These are phyloP conservation scores for Triplophysa siluroides DNA, from an alignment of 2,113 vertebrate genomes.

Conservation along the genomic window DNA sequence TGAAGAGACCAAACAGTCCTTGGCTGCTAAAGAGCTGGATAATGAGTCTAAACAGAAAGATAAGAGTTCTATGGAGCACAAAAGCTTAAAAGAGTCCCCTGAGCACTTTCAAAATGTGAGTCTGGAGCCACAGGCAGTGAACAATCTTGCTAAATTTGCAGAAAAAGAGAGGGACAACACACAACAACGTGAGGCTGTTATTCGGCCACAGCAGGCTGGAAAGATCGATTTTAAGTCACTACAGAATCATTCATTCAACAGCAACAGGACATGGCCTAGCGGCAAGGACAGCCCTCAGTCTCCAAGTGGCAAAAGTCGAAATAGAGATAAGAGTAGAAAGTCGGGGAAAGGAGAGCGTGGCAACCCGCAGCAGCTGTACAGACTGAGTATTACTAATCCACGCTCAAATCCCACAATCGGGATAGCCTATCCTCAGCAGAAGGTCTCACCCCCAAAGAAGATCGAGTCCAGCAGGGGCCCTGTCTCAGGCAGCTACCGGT, in stretches of 20 bases:
- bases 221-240: constrained; percentile 86
- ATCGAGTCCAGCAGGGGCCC: constrained; percentile 70
- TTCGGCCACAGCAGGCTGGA: constrained; percentile 82
- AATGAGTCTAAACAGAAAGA: constrained; percentile 75
- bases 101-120: constrained; percentile 67
- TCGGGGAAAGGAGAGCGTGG: constrained; percentile 76
- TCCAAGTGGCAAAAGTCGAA: constrained; percentile 76
- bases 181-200: constrained; percentile 87
- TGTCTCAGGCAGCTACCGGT: constrained; percentile 77
- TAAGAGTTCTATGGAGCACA: constrained; percentile 77
- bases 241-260: constrained; percentile 75
- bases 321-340: constrained; percentile 76
- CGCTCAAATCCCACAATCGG: constrained; percentile 83
- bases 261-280: constrained; percentile 78
- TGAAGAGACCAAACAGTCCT: constrained; percentile 86
- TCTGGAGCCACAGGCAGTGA: constrained; percentile 66
- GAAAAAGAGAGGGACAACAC: constrained; percentile 78
- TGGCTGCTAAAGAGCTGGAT: constrained; percentile 74
- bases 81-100: constrained; percentile 63
- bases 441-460: constrained; percentile 83
- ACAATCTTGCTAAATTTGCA: constrained; percentile 64
- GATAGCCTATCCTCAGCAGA: constrained; percentile 83
- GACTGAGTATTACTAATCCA: constrained; percentile 78
- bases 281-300: constrained; percentile 79
- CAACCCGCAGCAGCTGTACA: constrained; percentile 84